phyloP scores from a whole-genome alignment of 2,797 vertebrate species.

The Catharus ustulatus region DNA sequence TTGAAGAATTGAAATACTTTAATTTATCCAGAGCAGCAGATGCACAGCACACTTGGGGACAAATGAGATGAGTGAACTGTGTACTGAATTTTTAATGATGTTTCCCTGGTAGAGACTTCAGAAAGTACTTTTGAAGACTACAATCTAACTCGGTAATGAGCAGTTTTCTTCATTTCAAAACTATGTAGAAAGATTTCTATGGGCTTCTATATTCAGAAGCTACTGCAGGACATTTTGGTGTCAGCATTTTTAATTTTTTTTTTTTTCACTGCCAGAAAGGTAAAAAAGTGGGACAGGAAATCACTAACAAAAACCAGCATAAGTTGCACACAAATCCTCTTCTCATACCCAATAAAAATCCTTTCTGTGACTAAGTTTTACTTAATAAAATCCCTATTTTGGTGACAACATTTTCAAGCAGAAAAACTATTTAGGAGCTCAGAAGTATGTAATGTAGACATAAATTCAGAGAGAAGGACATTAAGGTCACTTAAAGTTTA shows the following conservation, averaged over 20 bases:
- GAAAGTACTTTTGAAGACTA: slow-evolving; percentile 64
- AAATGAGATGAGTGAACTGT: slow-evolving; percentile 56
- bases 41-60: slow-evolving; percentile 36
- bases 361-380: neutral
- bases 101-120: slow-evolving; percentile 56
- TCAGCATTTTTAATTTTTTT: neutral
- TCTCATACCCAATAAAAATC: neutral
- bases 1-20: slow-evolving; percentile 46
- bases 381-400: neutral
- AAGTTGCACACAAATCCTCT: neutral
- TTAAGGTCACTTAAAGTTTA: neutral
- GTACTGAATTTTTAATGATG: slow-evolving; percentile 66
- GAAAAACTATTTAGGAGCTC: neutral
- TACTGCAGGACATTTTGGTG: neutral
- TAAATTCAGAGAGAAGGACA: neutral
- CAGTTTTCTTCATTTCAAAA: slow-evolving; percentile 20
- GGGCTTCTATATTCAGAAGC: neutral
- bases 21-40: slow-evolving; percentile 57
- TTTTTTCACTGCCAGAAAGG: neutral
- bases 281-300: neutral
- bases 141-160: slow-evolving; percentile 19
- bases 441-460: neutral
- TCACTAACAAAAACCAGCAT: neutral
- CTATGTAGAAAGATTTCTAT: neutral
- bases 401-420: neutral